Conservation (phyloP, 1,140 invertebrate genomes). For the Potamilus streckersoni region DNA sequence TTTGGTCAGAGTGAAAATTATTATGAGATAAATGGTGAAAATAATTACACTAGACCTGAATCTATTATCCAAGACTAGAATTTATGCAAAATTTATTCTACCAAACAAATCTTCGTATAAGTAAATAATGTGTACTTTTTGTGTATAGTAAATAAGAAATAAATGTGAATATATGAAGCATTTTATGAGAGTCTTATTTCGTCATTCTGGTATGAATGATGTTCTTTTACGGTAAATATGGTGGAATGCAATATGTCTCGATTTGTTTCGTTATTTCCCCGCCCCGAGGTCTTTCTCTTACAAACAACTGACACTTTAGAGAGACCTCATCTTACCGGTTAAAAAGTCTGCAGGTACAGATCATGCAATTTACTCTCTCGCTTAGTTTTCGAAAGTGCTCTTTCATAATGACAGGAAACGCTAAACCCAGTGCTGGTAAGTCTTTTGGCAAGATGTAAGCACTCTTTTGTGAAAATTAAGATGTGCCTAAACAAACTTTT, state of each 20-base stretch:
- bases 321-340: conserved; percentile 5
- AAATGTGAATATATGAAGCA: too few species aligned
- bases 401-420: background rate
- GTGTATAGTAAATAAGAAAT: too few species aligned
- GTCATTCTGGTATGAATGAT: conserved; percentile 22
- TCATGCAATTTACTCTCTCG: conserved; percentile 33
- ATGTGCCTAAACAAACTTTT: conserved; percentile 33
- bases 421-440: conserved; percentile 42
- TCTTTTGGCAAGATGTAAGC: conserved; percentile 34
- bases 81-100: too few species aligned
- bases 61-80: too few species aligned
- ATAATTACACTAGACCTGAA: too few species aligned
- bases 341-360: conserved; percentile 19
- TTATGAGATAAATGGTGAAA: too few species aligned
- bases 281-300: conserved; percentile 19
- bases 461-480: conserved; percentile 38
- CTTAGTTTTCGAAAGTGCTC: background rate
- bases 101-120: too few species aligned
- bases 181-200: too few species aligned
- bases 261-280: conserved; percentile 7
- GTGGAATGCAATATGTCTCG: conserved; percentile 23
- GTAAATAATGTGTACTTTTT: too few species aligned
- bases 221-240: conserved; percentile 19
- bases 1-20: too few species aligned
- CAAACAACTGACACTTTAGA: conserved; percentile 29